Conservation (phyloP, 2,888 invertebrate genomes). For the Seladonia tumulorum region DNA sequence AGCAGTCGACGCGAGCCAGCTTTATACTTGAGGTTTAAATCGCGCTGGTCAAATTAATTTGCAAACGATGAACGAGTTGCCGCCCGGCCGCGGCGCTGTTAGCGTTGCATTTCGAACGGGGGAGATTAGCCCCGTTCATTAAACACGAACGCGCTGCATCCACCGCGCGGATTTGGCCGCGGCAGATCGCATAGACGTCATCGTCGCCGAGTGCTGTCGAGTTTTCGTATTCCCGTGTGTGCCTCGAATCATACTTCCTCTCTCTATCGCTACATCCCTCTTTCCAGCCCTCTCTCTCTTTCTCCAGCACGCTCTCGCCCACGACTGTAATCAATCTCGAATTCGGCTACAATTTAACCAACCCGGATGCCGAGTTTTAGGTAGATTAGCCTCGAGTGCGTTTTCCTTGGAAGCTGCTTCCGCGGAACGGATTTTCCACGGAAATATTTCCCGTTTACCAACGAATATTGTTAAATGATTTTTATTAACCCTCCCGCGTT, state of each 20-base stretch:
- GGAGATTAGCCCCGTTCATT: slow-evolving; percentile 81
- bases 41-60: slow-evolving; percentile 81
- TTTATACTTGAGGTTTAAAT: slow-evolving; percentile 83
- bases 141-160: slow-evolving; percentile 70
- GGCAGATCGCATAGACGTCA: slow-evolving; percentile 60
- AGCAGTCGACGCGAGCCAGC: slow-evolving; percentile 63
- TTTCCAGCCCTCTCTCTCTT: not conserved
- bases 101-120: slow-evolving; percentile 75
- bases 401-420: slow-evolving; percentile 4
- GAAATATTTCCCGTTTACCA: not conserved
- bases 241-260: slow-evolving; percentile 8
- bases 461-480: not conserved
- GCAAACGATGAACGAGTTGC: slow-evolving; percentile 79
- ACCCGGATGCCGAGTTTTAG: slow-evolving; percentile 28
- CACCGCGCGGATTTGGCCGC: slow-evolving; percentile 58
- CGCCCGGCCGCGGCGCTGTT: slow-evolving; percentile 64
- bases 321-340: slow-evolving; percentile 48
- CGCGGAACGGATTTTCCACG: not conserved
- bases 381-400: slow-evolving; percentile 19
- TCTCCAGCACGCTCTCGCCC: not conserved
- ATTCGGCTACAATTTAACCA: slow-evolving; percentile 23
- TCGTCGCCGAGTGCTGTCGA: slow-evolving; percentile 67
- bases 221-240: slow-evolving; percentile 66
- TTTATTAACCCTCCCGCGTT: not conserved
- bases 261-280: not conserved